A percentile compares a stretch with the other conserved stretches of the same genome.
Evolutionary conservation across 1,140 invertebrate species (phyloP).

Genomic region (Saccostrea cuccullata): DNA sequence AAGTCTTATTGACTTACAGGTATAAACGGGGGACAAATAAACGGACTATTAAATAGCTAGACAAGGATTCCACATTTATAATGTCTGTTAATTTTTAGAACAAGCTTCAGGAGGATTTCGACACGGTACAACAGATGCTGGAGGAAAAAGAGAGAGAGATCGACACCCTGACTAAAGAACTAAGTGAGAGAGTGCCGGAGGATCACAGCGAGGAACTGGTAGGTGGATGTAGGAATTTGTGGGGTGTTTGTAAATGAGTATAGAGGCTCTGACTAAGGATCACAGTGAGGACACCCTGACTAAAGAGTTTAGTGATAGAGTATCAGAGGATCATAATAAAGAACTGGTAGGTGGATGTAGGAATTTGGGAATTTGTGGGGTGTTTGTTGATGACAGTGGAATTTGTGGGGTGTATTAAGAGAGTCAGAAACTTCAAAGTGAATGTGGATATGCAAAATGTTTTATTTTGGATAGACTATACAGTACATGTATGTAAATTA

Average conservation of each 20-base stretch:
- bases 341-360: neutral
- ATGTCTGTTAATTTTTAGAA: constrained; percentile 61
- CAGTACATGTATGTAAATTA: no score
- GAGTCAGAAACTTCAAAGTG: no score
- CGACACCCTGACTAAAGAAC: constrained; percentile 71
- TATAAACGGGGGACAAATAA: neutral
- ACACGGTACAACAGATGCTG: constrained; percentile 76
- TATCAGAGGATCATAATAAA: neutral
- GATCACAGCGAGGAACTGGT: constrained; percentile 45
- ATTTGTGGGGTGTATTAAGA: neutral
- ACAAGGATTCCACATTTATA: neutral
- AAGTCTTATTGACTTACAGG: neutral
- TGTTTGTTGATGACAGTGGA: no score
- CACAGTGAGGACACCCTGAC: no score
- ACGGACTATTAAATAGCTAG: neutral
- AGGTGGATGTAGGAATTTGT: neutral
- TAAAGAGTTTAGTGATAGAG: no score
- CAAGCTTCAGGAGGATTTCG: constrained; percentile 77
- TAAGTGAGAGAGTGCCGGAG: constrained; percentile 58
- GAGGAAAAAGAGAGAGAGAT: constrained; percentile 76
- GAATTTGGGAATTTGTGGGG: no score
- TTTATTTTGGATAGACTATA: no score
- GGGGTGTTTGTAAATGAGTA: neutral
- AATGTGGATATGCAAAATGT: no score
- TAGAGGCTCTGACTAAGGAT: no score